Percentiles rank a stretch among this genome's conserved stretches.
Conservation (phyloP, 2,113 vertebrate species). For the Leucoraja erinaceus region DNA sequence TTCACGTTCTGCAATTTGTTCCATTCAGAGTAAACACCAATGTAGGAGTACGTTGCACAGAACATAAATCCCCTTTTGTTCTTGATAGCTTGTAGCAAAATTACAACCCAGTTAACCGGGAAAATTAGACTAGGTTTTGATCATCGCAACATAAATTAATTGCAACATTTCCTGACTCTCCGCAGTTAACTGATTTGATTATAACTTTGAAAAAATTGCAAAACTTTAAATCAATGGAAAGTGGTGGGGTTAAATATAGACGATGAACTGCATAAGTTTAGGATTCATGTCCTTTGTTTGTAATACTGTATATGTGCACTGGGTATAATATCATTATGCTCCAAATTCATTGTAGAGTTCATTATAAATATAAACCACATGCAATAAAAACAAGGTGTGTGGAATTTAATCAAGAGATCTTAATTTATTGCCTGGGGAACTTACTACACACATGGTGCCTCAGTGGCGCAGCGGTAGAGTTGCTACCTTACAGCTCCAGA, state of each 20-base stretch:
- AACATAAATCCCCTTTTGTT: constrained; percentile 27
- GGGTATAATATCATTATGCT: no score
- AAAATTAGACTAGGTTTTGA: constrained; percentile 29
- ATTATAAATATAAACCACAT: no score
- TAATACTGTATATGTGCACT: no score
- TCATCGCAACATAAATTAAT: constrained; percentile 28
- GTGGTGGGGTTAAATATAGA: neutral
- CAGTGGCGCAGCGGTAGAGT: no score
- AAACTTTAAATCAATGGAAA: neutral
- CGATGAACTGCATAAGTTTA: neutral
- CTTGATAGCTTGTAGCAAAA: constrained; percentile 27
- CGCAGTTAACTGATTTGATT: neutral
- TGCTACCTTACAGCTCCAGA: no score
- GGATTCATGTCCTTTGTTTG: neutral
- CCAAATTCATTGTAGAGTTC: no score
- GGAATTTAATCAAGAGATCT: no score
- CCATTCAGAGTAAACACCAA: constrained; percentile 52
- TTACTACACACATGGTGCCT: no score
- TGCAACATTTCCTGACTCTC: neutral
- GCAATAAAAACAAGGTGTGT: no score
- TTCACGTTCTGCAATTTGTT: constrained; percentile 62
- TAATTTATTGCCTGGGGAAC: no score
- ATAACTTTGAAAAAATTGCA: neutral
- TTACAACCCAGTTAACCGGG: constrained; percentile 13
- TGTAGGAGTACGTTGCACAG: constrained; percentile 45